Evolutionary conservation across 1,140 invertebrate genomes (phyloP).

Genomic region (Cydia fagiglandana): DNA sequence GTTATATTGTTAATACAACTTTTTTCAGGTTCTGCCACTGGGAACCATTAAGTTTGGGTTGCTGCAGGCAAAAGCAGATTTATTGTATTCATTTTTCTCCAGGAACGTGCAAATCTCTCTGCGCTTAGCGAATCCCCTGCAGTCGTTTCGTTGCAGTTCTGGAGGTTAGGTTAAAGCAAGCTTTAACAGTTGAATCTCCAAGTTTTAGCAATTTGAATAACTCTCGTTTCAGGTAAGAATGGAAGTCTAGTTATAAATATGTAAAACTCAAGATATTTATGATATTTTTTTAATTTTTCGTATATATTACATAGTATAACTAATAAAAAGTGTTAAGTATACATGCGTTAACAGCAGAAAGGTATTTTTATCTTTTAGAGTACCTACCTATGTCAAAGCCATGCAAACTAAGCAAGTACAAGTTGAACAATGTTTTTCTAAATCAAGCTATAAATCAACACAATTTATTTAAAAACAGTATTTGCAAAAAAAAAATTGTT

Average conservation of each 20-base stretch:
- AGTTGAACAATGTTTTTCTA: too few relatives aligned
- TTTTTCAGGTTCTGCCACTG: background rate
- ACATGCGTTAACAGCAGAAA: too few relatives aligned
- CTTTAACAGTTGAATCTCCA: conserved; percentile 33
- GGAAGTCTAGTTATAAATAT: background rate
- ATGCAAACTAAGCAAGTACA: too few relatives aligned
- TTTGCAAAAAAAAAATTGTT: background rate
- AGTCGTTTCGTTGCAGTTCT: conserved; percentile 34
- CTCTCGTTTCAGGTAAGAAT: conserved; percentile 14
- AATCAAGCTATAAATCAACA: too few relatives aligned
- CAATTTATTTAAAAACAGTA: too few relatives aligned
- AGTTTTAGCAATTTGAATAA: conserved; percentile 30
- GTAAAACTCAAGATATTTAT: background rate
- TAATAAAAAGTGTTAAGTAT: too few relatives aligned
- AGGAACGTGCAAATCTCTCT: conserved; percentile 34
- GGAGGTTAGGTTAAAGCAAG: conserved; percentile 28
- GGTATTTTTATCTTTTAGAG: too few relatives aligned
- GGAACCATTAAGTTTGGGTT: conserved; percentile 1
- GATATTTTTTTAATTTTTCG: too few relatives aligned
- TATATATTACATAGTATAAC: too few relatives aligned
- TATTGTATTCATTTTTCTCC: conserved; percentile 38
- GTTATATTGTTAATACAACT: background rate
- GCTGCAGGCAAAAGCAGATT: conserved; percentile 16
- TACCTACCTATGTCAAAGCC: too few relatives aligned
- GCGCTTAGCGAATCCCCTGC: conserved; percentile 30